Percentiles rank a stretch among this genome's conserved stretches.
These are phyloP conservation scores for Branchellion lobata DNA, from an alignment of 2,888 invertebrate species.

Conservation along the genomic window DNA sequence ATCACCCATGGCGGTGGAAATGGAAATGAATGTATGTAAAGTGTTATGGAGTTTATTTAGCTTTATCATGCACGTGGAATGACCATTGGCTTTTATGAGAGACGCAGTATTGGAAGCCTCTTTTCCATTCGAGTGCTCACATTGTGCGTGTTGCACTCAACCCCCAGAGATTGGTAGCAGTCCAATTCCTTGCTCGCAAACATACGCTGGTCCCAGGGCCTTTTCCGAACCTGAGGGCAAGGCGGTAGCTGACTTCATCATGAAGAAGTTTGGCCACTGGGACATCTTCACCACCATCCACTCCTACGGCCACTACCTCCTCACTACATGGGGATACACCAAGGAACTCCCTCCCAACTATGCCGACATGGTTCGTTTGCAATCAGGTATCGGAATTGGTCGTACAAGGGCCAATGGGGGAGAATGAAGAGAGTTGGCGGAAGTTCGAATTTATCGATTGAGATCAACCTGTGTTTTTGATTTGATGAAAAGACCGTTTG, in stretches of 20 bases:
- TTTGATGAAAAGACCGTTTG: no score
- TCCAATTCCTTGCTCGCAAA: conserved; percentile 51
- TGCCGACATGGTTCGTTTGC: conserved; percentile 52
- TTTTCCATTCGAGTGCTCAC: no score
- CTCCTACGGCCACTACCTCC: conserved; percentile 71
- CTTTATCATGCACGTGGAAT: no score
- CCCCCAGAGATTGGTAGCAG: conserved; percentile 49
- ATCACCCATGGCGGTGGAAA: no score
- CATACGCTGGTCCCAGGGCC: conserved; percentile 50
- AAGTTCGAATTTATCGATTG: no score
- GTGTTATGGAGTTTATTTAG: no score
- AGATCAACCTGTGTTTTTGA: no score
- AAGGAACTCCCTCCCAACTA: conserved; percentile 53
- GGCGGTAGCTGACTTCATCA: conserved; percentile 48
- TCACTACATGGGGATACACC: conserved; percentile 62
- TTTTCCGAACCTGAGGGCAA: conserved; percentile 51
- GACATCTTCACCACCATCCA: conserved; percentile 71
- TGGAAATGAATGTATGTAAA: no score
- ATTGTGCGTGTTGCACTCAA: no score
- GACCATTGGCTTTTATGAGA: no score
- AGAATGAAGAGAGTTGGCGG: neutral
- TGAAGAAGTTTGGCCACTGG: conserved; percentile 23
- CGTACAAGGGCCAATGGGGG: neutral
- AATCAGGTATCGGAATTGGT: no score
- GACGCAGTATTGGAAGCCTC: no score